Base-by-base conservation (phyloP, 2,797 vertebrate genomes). In the Myiotriccus ornatus region DNA sequence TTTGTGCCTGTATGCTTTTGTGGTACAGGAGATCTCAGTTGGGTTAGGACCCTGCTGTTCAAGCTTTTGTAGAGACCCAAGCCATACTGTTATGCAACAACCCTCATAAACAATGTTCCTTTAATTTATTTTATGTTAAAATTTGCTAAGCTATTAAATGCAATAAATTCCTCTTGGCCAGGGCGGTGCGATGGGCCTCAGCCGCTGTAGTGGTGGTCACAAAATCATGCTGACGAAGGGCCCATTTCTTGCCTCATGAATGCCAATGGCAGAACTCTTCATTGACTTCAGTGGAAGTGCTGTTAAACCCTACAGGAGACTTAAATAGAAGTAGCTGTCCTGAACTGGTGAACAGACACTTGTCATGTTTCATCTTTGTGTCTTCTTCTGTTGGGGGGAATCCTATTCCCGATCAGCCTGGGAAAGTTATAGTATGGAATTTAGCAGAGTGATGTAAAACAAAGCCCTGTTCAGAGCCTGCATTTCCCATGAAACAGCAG, bases 391-490 rank as follows among this genome's bases (percentile, higher is more conserved):
- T 17, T 49, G 22, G 8, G 30, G 22, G 7, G 10, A 47, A 34
- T 59, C 43, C 32, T 87, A 84, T 75, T 27, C 18, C 47, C 2
- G 1, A 8, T 14, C 47, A 75, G n/a, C 25, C 43, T 0, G 0
- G 37, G 32, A 79, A 70, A 90, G 34, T 77, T 53, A n/a, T 0
- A 0, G 9, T 60, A 62, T 47, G 23, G 32, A 78, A 73, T 47
- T 60, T 11, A 59, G 34, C 24, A 41, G 71, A 64, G 39, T 0
- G 0, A 16, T 34, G 53, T 49, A 53, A 49, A 85, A 46, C 56
- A 89, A 78, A 92, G 43, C 6, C 24, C 20, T 2, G 5, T 70
- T 82, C 68, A 35, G 34, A 82, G 52, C 37, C 79, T 7, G 3
- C 3, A 1, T 44, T 76, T 50, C 13, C 52, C 57, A 14, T 28